phyloP scores from a whole-genome alignment of 2,113 vertebrate genomes.

The Cyprichromis sp. region DNA sequence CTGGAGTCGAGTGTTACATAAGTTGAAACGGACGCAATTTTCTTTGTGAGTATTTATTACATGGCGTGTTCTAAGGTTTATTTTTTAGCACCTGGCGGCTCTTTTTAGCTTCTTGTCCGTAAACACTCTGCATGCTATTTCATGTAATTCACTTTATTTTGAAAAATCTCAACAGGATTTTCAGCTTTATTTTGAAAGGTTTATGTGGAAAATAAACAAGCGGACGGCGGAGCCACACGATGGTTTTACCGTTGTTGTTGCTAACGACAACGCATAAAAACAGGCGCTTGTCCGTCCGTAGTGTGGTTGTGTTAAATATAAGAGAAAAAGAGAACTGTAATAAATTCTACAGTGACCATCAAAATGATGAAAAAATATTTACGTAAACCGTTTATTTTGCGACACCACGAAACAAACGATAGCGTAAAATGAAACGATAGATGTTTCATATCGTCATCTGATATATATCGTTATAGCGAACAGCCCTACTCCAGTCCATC shows the following conservation, averaged over 20 bases:
- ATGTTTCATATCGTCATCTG: fast-evolving
- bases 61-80: fast-evolving
- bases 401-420: fast-evolving
- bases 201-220: neutral
- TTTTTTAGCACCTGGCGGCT: neutral
- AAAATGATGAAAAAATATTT: fast-evolving
- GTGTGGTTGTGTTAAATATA: fast-evolving
- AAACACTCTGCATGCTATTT: neutral
- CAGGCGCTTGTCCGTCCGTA: fast-evolving
- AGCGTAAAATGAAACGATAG: fast-evolving
- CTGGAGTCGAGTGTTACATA: neutral
- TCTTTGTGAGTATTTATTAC: neutral
- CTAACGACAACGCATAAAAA: neutral
- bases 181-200: neutral
- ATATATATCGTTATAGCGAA: neutral
- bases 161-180: neutral
- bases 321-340: fast-evolving
- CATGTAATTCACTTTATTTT: fast-evolving
- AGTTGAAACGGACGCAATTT: neutral
- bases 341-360: neutral
- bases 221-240: fast-evolving
- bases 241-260: neutral
- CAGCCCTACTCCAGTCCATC: neutral
- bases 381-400: fast-evolving
- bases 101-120: neutral